phyloP scores from a whole-genome alignment of 2,113 vertebrate genomes.

The Paratilapia polleni region DNA sequence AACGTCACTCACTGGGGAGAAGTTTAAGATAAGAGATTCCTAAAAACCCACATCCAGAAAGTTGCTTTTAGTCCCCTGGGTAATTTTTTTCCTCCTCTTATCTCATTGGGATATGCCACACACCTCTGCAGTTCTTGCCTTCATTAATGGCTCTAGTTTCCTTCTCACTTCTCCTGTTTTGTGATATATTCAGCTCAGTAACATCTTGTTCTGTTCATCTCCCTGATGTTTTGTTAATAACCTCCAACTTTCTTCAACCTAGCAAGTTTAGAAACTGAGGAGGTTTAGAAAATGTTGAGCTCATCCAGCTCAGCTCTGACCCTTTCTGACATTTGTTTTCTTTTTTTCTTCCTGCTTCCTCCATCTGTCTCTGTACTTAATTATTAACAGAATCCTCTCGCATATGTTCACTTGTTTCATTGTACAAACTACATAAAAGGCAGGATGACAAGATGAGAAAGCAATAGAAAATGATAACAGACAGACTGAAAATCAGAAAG shows the following conservation, averaged over 20 bases:
- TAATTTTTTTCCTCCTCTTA: neutral
- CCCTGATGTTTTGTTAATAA: neutral
- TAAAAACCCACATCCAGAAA: neutral
- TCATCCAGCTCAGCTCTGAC: neutral
- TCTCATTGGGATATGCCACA: neutral
- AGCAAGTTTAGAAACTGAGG: neutral
- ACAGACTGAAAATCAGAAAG: neutral
- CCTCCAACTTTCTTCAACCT: neutral
- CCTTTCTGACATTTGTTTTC: neutral
- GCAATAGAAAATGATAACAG: neutral
- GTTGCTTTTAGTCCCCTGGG: neutral
- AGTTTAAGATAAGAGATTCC: slow-evolving; percentile 20
- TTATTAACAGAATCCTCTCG: slow-evolving; percentile 6
- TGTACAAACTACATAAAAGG: neutral
- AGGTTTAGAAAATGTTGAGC: neutral
- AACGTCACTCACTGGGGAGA: neutral
- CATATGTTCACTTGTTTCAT: slow-evolving; percentile 3
- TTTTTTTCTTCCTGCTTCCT: slow-evolving; percentile 2
- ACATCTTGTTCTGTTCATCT: neutral
- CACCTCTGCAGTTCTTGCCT: neutral
- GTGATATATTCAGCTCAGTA: neutral
- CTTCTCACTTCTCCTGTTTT: neutral
- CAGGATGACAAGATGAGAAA: neutral
- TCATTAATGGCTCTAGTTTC: slow-evolving; percentile 8
- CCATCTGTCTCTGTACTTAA: neutral